Evolutionary conservation across 2,113 vertebrate species (phyloP).

Genomic region (Perca schrenkii): DNA sequence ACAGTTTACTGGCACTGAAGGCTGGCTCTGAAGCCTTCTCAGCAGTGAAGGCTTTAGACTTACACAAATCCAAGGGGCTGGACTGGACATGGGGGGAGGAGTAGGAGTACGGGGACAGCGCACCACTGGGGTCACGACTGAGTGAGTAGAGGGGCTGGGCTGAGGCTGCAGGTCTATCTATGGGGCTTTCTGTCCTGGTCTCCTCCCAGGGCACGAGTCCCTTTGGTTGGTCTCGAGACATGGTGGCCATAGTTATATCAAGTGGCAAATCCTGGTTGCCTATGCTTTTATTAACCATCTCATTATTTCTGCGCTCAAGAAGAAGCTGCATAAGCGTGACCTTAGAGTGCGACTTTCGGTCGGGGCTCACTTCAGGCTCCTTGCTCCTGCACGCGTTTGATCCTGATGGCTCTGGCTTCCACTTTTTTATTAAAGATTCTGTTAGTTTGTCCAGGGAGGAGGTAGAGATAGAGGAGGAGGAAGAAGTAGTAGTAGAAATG

Average conservation of each 20-base stretch:
- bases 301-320: constrained; percentile 93
- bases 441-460: constrained; percentile 93
- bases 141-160: constrained; percentile 76
- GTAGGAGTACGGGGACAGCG: constrained; percentile 79
- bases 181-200: constrained; percentile 83
- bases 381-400: constrained; percentile 84
- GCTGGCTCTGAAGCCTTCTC: constrained; percentile 87
- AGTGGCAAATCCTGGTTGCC: constrained; percentile 86
- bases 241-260: constrained; percentile 85
- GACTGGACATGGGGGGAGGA: constrained; percentile 82
- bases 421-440: constrained; percentile 92
- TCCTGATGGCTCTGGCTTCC: constrained; percentile 91
- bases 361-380: constrained; percentile 87
- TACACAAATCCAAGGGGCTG: constrained; percentile 85
- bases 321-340: constrained; percentile 96
- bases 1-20: constrained; percentile 97
- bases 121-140: constrained; percentile 81
- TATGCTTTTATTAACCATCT: constrained; percentile 84
- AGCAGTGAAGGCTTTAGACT: constrained; percentile 85
- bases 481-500: constrained; percentile 67
- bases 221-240: constrained; percentile 84
- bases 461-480: constrained; percentile 78
- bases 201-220: constrained; percentile 84
- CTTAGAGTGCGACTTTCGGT: constrained; percentile 92
- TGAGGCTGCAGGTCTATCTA: constrained; percentile 81